These are phyloP conservation scores for Peromyscus nudipes DNA, from an alignment of 2,797 vertebrate genomes.

Conservation along the genomic window DNA sequence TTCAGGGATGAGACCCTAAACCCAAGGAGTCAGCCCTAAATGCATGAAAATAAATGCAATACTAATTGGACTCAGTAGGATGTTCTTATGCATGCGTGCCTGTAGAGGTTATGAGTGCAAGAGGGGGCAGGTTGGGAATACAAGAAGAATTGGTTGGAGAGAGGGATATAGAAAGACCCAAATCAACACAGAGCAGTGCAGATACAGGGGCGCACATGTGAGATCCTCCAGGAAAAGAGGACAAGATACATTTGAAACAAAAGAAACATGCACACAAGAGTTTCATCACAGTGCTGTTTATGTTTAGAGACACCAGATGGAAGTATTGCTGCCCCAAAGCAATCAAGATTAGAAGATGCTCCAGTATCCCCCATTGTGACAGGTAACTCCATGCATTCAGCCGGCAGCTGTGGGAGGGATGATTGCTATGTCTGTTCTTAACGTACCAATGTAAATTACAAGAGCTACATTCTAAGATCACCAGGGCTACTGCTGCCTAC, in stretches of 20 bases:
- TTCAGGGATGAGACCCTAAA: not conserved
- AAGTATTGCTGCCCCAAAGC: conserved; percentile 70
- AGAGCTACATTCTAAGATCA: not conserved
- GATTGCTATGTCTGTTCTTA: not conserved
- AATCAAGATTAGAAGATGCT: conserved; percentile 55
- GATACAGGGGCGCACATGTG: not conserved
- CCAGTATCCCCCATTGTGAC: not conserved
- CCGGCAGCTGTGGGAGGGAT: conserved; percentile 76
- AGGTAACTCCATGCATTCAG: conserved; percentile 85
- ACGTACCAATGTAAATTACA: not conserved
- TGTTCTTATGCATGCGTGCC: too few species aligned
- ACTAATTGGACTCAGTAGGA: not conserved
- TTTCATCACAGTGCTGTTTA: conserved; percentile 28
- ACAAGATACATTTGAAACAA: not conserved
- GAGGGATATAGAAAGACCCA: not conserved
- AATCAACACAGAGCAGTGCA: not conserved
- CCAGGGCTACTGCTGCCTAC: not conserved
- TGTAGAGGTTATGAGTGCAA: not conserved
- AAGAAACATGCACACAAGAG: not conserved
- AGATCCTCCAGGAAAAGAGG: not conserved
- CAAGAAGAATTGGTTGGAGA: not conserved
- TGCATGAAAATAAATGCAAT: not conserved
- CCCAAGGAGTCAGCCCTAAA: not conserved
- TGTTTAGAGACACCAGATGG: conserved; percentile 65
- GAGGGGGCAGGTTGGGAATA: not conserved